Evolutionary conservation across 2,113 vertebrate species (phyloP).

Genomic region (Muntiacus muntjak): DNA sequence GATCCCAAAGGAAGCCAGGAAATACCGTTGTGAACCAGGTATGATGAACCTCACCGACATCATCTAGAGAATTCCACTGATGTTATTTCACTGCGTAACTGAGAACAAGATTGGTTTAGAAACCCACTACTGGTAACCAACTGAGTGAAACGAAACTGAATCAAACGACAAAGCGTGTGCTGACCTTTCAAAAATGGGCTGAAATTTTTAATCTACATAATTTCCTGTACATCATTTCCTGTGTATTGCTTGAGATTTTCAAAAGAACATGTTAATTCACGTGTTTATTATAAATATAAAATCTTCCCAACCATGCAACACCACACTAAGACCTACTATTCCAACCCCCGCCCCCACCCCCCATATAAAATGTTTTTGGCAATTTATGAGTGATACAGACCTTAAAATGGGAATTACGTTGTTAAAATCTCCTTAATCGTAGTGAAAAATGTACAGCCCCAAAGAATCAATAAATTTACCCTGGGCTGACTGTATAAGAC

Average conservation of each 20-base stretch:
- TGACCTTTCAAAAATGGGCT: conserved; percentile 31
- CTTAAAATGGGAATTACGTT: conserved; percentile 23
- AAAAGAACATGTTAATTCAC: conserved; percentile 19
- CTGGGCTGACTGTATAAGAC: conserved; percentile 1
- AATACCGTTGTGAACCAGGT: not conserved
- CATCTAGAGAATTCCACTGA: not conserved
- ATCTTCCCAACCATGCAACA: conserved; percentile 41
- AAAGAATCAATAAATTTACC: not conserved
- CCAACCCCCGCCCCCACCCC: not conserved
- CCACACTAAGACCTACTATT: conserved; percentile 21
- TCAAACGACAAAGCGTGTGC: not conserved
- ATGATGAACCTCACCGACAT: not conserved
- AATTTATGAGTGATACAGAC: conserved; percentile 54
- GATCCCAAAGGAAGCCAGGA: not conserved
- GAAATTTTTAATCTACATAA: conserved; percentile 53
- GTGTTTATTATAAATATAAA: conserved; percentile 45
- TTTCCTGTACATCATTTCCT: not conserved
- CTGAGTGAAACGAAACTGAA: not conserved
- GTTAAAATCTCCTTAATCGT: conserved; percentile 22
- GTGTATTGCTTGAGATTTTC: conserved; percentile 60
- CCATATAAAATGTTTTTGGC: conserved; percentile 74
- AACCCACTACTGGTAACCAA: conserved; percentile 50
- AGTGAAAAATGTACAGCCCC: conserved; percentile 22
- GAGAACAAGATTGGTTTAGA: not conserved
- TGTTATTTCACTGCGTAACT: conserved; percentile 22